Conservation (phyloP, 2,888 invertebrate species). For the Chrysomela aeneicollis region DNA sequence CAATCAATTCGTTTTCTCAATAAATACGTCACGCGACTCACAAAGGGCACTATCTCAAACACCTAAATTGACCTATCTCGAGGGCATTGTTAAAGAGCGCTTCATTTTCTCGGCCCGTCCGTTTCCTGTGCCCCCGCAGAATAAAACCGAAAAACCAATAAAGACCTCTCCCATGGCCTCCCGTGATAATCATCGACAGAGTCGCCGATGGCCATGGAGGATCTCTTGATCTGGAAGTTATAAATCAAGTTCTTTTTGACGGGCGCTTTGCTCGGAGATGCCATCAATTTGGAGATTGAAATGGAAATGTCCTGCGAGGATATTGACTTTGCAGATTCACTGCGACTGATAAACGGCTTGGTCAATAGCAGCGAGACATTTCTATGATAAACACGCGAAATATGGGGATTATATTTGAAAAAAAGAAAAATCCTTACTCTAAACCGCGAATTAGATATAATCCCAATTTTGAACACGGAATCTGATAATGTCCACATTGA, state of each 20-base stretch:
- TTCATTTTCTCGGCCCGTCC: background rate
- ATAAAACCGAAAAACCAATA: background rate
- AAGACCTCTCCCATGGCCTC: background rate
- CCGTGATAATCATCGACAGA: background rate
- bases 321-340: constrained; percentile 2
- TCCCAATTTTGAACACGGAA: too few relatives aligned
- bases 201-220: background rate
- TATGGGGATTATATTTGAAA: too few relatives aligned
- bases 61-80: constrained; percentile 7
- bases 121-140: background rate
- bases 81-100: constrained; percentile 3
- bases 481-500: too few relatives aligned
- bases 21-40: background rate
- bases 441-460: too few relatives aligned
- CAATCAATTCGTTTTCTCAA: background rate
- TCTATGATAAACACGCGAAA: too few relatives aligned
- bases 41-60: constrained; percentile 7
- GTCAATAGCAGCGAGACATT: too few relatives aligned
- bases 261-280: constrained; percentile 43
- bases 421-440: too few relatives aligned
- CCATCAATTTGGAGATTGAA: constrained; percentile 52
- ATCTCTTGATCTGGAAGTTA: background rate
- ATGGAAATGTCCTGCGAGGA: constrained; percentile 38
- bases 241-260: constrained; percentile 21
- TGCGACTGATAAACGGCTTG: background rate